Evolutionary conservation across 2,113 vertebrate species (phyloP).

Genomic region (Eublepharis macularius): DNA sequence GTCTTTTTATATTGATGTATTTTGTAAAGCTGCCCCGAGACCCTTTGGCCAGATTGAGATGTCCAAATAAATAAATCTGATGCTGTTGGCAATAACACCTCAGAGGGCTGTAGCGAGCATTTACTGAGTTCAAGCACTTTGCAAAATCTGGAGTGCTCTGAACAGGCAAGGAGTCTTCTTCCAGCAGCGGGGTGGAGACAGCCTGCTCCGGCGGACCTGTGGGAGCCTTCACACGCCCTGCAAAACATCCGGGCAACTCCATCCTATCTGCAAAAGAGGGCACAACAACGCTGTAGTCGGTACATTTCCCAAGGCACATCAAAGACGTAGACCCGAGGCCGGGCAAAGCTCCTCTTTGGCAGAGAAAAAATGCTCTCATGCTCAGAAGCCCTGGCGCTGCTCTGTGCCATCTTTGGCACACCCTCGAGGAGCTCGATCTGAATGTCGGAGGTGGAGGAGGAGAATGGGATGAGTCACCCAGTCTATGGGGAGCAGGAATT

Average conservation of each 20-base stretch:
- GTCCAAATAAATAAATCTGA: too few relatives aligned
- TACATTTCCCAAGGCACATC: background rate
- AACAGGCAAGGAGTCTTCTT: too few relatives aligned
- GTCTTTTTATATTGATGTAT: too few relatives aligned
- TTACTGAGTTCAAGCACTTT: too few relatives aligned
- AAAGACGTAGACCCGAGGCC: too few relatives aligned
- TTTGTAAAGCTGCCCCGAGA: too few relatives aligned
- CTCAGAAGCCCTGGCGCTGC: background rate
- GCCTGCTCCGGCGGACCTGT: background rate
- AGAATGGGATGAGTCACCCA: slow-evolving; percentile 34
- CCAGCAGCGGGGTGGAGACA: background rate
- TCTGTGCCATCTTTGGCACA: background rate
- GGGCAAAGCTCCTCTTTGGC: background rate
- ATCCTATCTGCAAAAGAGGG: background rate
- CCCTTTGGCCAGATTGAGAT: too few relatives aligned
- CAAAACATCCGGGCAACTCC: background rate
- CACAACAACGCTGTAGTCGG: background rate
- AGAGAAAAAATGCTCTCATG: background rate
- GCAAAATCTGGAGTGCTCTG: too few relatives aligned
- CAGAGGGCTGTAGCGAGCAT: too few relatives aligned
- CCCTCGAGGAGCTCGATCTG: background rate
- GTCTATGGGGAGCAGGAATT: background rate
- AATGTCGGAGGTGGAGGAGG: background rate
- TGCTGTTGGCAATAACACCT: too few relatives aligned
- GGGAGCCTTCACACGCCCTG: background rate